These are phyloP conservation scores for Agriopis marginaria DNA, from an alignment of 2,888 invertebrate species.

Conservation along the genomic window DNA sequence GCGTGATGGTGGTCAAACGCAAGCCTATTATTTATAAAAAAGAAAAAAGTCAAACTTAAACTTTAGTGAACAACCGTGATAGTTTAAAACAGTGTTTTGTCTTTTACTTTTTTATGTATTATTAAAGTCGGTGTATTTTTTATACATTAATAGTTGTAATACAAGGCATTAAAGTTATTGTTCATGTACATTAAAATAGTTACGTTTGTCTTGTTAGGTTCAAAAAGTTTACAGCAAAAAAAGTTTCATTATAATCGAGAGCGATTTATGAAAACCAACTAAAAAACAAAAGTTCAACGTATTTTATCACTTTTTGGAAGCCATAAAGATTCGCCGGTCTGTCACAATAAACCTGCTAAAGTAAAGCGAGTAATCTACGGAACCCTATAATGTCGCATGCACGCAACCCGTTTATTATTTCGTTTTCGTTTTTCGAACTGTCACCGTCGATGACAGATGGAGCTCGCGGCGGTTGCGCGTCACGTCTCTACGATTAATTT, in stretches of 20 bases:
- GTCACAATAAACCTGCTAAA: conserved; percentile 27
- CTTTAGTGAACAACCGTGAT: no score
- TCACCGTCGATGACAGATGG: conserved; percentile 57
- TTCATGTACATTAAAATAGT: no score
- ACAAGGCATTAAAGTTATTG: no score
- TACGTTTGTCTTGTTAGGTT: no score
- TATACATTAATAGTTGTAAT: no score
- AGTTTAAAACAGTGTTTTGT: no score
- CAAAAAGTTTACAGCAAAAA: neutral
- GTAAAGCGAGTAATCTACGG: conserved; percentile 32
- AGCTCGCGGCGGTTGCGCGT: conserved; percentile 42
- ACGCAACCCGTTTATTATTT: conserved; percentile 45
- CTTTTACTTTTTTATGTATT: no score
- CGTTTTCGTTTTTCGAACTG: conserved; percentile 47
- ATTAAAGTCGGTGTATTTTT: no score
- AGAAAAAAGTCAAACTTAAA: no score
- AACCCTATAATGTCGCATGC: conserved; percentile 35
- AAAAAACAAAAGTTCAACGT: conserved; percentile 4
- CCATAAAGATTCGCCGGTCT: conserved; percentile 16
- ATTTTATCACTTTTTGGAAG: conserved; percentile 14
- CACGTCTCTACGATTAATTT: conserved; percentile 45
- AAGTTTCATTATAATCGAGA: neutral
- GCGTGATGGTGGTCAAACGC: no score
- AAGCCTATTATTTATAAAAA: no score
- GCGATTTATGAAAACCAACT: conserved; percentile 1